These are phyloP conservation scores for Dryadula phaetusa DNA, from an alignment of 2,888 invertebrate species.

Conservation along the genomic window DNA sequence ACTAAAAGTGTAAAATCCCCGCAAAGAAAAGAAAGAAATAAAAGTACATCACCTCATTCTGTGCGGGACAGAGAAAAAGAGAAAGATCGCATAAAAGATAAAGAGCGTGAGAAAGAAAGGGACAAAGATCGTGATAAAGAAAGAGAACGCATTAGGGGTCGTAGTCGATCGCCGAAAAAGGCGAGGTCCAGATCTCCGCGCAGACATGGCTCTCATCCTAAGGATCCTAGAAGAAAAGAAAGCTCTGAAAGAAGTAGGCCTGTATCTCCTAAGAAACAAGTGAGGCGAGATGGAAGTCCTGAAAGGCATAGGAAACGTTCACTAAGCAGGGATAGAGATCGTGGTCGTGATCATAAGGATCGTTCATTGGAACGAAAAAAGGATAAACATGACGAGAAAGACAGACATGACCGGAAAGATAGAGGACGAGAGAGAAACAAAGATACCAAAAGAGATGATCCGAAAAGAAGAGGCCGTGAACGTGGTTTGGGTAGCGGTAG, in stretches of 20 bases:
- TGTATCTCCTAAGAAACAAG: conserved; percentile 78
- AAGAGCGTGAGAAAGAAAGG: conserved; percentile 75
- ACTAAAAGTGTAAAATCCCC: conserved; percentile 79
- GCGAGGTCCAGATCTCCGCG: conserved; percentile 76
- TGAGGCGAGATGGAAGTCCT: conserved; percentile 69
- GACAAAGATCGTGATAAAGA: conserved; percentile 77
- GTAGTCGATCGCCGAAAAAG: conserved; percentile 79
- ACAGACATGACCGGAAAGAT: conserved; percentile 87
- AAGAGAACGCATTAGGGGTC: conserved; percentile 76
- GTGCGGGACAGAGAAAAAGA: conserved; percentile 80
- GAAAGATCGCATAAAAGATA: conserved; percentile 72
- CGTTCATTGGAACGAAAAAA: conserved; percentile 78
- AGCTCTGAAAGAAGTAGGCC: conserved; percentile 79
- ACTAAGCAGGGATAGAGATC: conserved; percentile 78
- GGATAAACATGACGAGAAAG: conserved; percentile 83
- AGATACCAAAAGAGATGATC: conserved; percentile 81
- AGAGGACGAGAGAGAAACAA: conserved; percentile 87
- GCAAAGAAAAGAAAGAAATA: conserved; percentile 72
- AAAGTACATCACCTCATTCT: conserved; percentile 70
- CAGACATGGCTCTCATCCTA: conserved; percentile 67
- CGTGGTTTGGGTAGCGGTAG: conserved; percentile 75
- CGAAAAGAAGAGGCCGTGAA: conserved; percentile 79
- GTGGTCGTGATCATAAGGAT: conserved; percentile 79
- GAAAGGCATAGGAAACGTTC: conserved; percentile 76
- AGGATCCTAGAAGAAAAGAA: conserved; percentile 75